phyloP scores from a whole-genome alignment of 1,140 invertebrate species.

The Atopsyche davidsoni region DNA sequence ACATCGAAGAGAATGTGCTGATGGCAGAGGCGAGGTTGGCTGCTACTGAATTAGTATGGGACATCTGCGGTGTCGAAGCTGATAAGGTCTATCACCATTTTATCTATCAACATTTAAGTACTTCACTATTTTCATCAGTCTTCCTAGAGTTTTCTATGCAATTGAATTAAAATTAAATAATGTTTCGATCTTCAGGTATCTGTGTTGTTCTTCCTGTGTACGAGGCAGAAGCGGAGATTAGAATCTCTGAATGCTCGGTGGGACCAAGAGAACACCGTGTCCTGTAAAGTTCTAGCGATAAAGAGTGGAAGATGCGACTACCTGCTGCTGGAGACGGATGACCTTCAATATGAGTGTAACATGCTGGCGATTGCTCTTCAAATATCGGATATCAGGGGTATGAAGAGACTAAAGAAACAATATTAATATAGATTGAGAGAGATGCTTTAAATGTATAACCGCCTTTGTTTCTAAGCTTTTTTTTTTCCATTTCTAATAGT shows the following conservation, averaged over 20 bases:
- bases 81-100: constrained; percentile 6
- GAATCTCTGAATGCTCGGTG: neutral
- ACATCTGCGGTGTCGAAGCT: neutral
- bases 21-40: neutral
- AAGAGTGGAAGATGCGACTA: neutral
- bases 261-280: neutral
- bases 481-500: no score
- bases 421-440: neutral
- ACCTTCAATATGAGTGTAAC: constrained; percentile 2
- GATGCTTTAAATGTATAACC: neutral
- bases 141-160: no score
- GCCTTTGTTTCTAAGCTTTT: no score
- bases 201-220: constrained; percentile 9
- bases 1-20: constrained; percentile 8
- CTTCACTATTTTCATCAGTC: constrained; percentile 4
- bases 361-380: constrained; percentile 1
- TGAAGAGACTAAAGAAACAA: no score
- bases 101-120: constrained; percentile 1
- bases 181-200: constrained; percentile 5
- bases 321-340: constrained; percentile 6
- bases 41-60: constrained; percentile 6
- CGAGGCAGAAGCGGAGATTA: constrained; percentile 5
- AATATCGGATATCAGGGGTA: constrained; percentile 5
- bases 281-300: neutral
- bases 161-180: neutral